Percentiles rank a stretch among this genome's conserved stretches.
phyloP scores from a whole-genome alignment of 2,113 vertebrate genomes.

The Felis chaus region DNA sequence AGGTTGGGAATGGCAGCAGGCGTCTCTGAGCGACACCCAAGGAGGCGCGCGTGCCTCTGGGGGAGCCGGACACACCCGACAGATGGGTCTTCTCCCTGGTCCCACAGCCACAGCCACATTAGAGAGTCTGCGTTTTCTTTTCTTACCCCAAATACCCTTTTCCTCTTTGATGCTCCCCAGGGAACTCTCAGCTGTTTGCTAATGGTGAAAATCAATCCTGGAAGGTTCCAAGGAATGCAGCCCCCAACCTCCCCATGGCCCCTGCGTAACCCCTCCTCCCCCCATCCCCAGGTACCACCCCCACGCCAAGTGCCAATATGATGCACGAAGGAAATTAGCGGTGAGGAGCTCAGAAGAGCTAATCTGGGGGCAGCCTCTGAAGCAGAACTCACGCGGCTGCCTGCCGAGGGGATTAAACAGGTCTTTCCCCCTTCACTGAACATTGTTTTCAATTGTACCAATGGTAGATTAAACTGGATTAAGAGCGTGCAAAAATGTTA shows the following conservation, averaged over 20 bases:
- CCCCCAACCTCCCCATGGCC: neutral
- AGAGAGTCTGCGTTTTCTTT: neutral
- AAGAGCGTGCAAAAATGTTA: neutral
- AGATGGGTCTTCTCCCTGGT: neutral
- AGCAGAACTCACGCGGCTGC: neutral
- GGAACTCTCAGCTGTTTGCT: neutral
- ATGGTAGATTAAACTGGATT: neutral
- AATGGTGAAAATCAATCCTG: neutral
- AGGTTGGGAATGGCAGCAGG: neutral
- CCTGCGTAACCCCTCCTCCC: neutral
- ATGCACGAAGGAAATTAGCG: neutral
- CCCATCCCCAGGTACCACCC: neutral
- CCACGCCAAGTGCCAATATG: neutral
- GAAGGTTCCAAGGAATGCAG: neutral
- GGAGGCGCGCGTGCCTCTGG: neutral
- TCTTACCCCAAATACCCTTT: neutral
- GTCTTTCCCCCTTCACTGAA: neutral
- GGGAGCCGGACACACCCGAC: too few relatives aligned
- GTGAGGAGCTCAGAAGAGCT: neutral
- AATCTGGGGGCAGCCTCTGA: neutral
- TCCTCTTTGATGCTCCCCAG: neutral
- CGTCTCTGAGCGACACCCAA: neutral
- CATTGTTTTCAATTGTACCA: neutral
- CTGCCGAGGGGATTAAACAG: neutral
- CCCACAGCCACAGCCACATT: neutral